These are phyloP conservation scores for Orthosia gracilis DNA, from an alignment of 2,888 invertebrate species.

Conservation along the genomic window DNA sequence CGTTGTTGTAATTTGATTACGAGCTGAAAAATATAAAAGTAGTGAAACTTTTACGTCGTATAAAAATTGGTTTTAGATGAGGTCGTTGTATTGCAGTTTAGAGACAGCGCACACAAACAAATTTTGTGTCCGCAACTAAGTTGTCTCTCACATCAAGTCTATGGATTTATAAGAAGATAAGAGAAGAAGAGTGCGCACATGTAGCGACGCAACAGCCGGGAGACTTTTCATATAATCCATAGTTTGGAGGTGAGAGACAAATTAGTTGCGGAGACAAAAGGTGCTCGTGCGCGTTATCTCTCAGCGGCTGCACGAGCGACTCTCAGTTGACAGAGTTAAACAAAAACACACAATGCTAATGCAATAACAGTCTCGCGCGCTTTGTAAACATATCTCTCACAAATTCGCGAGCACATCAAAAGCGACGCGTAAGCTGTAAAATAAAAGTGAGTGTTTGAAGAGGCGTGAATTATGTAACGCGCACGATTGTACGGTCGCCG, in stretches of 20 bases:
- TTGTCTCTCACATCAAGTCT: too few species aligned
- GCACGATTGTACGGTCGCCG: conserved; percentile 45
- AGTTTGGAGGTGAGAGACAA: too few species aligned
- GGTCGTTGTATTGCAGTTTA: not conserved
- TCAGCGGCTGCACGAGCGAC: conserved; percentile 4
- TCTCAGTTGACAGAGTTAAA: conserved; percentile 41
- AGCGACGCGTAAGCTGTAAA: conserved; percentile 72
- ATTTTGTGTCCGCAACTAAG: too few species aligned
- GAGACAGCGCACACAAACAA: too few species aligned
- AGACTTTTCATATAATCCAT: too few species aligned
- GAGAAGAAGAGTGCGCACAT: too few species aligned
- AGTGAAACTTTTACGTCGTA: conserved; percentile 12
- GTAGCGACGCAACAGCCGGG: too few species aligned
- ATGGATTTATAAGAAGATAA: too few species aligned
- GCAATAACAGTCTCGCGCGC: conserved; percentile 61
- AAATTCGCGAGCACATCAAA: conserved; percentile 75
- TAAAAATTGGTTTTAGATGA: conserved; percentile 18
- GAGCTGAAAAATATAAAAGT: conserved; percentile 27
- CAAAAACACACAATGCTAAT: conserved; percentile 57
- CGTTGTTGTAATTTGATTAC: conserved; percentile 45
- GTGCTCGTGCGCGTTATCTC: too few species aligned
- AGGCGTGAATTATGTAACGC: conserved; percentile 76
- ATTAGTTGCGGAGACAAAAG: too few species aligned
- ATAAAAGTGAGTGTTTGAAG: conserved; percentile 79
- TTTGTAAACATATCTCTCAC: conserved; percentile 73